Conservation (phyloP, 1,140 invertebrate species). For the Cotesia chilonis region DNA sequence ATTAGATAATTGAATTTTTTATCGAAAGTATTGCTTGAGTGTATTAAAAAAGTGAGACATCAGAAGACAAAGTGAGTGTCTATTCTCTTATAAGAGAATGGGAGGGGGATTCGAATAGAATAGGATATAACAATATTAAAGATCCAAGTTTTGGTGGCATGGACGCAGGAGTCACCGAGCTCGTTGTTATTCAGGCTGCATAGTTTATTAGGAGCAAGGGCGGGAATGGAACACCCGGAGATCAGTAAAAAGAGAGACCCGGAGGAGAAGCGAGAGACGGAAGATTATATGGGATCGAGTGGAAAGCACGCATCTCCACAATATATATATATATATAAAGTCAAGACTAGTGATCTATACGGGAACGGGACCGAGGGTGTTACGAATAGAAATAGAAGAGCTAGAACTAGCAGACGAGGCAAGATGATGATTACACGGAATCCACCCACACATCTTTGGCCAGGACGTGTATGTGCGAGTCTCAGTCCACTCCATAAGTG, state of each 20-base stretch:
- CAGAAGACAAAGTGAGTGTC: constrained; percentile 30
- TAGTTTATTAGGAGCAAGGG: constrained; percentile 52
- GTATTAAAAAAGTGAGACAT: constrained; percentile 26
- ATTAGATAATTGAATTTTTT: too few species aligned
- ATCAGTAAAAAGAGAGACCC: constrained; percentile 1
- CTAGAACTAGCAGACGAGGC: constrained; percentile 5
- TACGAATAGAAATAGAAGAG: constrained; percentile 8
- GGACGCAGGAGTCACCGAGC: constrained; percentile 41
- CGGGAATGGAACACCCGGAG: too few species aligned
- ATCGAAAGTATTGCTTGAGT: background rate
- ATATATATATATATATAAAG: constrained; percentile 1
- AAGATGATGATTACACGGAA: background rate
- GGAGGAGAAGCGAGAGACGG: constrained; percentile 43
- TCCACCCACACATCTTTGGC: background rate
- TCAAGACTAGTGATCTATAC: too few species aligned
- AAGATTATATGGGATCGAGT: constrained; percentile 55
- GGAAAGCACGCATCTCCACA: constrained; percentile 28
- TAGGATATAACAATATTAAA: constrained; percentile 33
- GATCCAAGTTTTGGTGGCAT: background rate
- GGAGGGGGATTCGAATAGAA: constrained; percentile 3
- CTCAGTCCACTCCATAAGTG: background rate
- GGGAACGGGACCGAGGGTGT: background rate
- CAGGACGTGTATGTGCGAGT: background rate
- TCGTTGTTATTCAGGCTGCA: constrained; percentile 58
- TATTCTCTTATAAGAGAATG: background rate